A percentile compares a stretch with the other conserved stretches of the same genome.
These are phyloP conservation scores for Parambassis ranga DNA, from an alignment of 2,797 vertebrate species.

Conservation along the genomic window DNA sequence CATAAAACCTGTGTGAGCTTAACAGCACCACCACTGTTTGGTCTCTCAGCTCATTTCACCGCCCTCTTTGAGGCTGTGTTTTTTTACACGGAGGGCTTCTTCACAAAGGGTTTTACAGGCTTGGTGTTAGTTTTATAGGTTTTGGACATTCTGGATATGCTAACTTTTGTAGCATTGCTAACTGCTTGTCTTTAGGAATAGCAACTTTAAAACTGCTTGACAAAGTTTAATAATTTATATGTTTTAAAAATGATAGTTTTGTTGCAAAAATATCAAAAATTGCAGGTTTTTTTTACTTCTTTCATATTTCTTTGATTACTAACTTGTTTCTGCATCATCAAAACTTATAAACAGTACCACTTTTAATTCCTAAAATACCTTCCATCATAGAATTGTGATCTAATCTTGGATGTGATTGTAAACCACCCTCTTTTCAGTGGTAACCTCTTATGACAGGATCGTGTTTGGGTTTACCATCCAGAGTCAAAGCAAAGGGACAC, in stretches of 20 bases:
- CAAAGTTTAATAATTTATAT: too few relatives aligned
- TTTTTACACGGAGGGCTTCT: neutral
- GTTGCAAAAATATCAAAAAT: too few relatives aligned
- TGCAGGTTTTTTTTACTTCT: too few relatives aligned
- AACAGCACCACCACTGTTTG: constrained; percentile 58
- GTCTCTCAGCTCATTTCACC: constrained; percentile 31
- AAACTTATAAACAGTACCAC: too few relatives aligned
- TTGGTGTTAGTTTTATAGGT: constrained; percentile 4
- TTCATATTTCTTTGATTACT: neutral
- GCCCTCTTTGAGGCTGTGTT: neutral
- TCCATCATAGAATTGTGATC: neutral
- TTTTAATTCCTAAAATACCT: neutral
- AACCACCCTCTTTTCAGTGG: neutral
- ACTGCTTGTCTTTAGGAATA: too few relatives aligned
- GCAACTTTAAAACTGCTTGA: too few relatives aligned
- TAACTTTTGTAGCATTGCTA: neutral
- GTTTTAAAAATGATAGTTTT: too few relatives aligned
- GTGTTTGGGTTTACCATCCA: constrained; percentile 11
- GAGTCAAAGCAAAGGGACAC: constrained; percentile 2
- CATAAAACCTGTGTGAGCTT: constrained; percentile 61
- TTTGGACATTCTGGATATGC: neutral
- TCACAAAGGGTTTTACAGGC: constrained; percentile 1
- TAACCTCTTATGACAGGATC: constrained; percentile 12
- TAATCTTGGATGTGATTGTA: neutral
- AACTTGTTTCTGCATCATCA: too few relatives aligned